These are phyloP conservation scores for Nettapus auritus DNA, from an alignment of 2,113 vertebrate species.

Conservation along the genomic window DNA sequence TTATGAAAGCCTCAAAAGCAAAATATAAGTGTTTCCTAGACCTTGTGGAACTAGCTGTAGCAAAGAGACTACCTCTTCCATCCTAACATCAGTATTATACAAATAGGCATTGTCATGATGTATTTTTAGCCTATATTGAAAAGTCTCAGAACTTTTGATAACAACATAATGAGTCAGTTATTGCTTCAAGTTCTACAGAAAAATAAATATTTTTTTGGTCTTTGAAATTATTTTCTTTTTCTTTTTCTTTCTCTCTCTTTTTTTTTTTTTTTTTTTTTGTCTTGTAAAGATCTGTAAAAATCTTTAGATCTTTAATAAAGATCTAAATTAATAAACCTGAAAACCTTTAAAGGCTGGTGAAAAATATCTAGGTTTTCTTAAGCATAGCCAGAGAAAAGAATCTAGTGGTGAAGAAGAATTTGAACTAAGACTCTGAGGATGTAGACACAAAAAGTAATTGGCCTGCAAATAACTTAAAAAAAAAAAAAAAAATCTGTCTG, in stretches of 20 bases:
- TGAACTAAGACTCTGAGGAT: background rate
- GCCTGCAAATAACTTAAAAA: background rate
- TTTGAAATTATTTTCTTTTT: background rate
- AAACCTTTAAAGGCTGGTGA: background rate
- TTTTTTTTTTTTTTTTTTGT: too few species aligned
- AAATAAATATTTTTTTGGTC: fast-evolving
- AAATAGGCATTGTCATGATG: background rate
- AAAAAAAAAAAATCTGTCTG: too few species aligned
- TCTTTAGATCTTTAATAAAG: background rate
- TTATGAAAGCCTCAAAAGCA: background rate
- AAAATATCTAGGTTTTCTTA: background rate
- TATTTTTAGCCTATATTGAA: conserved; percentile 3
- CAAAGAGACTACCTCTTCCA: background rate
- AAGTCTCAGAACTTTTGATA: background rate
- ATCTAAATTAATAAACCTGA: background rate
- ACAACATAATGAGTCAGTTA: background rate
- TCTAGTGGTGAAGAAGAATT: background rate
- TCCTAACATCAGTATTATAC: background rate
- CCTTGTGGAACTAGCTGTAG: background rate
- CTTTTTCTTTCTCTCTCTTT: background rate
- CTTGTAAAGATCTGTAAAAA: too few species aligned
- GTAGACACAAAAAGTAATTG: background rate
- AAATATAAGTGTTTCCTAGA: background rate
- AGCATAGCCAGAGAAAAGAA: background rate
- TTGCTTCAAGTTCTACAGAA: background rate